Base-by-base conservation (phyloP, 37 sponge, comb jelly and placozoan species). In the Beroe forskalii region DNA sequence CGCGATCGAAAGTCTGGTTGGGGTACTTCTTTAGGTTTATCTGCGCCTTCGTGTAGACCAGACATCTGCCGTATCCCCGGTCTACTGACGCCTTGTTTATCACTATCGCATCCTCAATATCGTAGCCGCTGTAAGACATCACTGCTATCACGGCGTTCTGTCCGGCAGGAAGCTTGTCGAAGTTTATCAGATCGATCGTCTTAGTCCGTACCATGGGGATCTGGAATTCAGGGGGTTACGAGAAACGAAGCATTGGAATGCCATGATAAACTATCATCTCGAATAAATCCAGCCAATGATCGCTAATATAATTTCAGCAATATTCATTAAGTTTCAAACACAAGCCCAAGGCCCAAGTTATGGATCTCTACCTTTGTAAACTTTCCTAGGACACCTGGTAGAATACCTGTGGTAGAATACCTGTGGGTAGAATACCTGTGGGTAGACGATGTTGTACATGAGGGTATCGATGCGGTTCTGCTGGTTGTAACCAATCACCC, bases 141-240 rank as follows among this genome's bases (percentile, higher is more conserved):
- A 98, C 97, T 9, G 99, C 99, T 0, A 98, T 94, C 0, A 92
- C 93, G n/a, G 99, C 97, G 89, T 98, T 98, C 91, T 96, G 97
- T 0, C 99, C 99, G 24, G 99, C 99, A 0, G 99, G 99, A 8
- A 98, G 91, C 89, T 98, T 95, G 67, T 98, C 97, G 60, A 94
- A 98, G 32, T 96, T 67, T 22, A 98, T 96, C 60, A 98, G 86
- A 40, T 98, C 97, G 3, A 98, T 94, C 12, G 96, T 96, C 67
- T 93, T 91, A 0, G 97, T 93, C 62, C 93, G 94, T 23, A 97
- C 95, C 63, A 97, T 63, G 0, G 97, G 97, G 42, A 91, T 91
- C 67, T 67, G 66, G 2, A 90, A 44, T n/a, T n/a, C n/a, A n/a
- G n/a, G n/a, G n/a, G n/a, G n/a, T n/a, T n/a, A n/a, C n/a, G n/a